These are phyloP conservation scores for Saccostrea echinata DNA, from an alignment of 1,140 invertebrate species.

Conservation along the genomic window DNA sequence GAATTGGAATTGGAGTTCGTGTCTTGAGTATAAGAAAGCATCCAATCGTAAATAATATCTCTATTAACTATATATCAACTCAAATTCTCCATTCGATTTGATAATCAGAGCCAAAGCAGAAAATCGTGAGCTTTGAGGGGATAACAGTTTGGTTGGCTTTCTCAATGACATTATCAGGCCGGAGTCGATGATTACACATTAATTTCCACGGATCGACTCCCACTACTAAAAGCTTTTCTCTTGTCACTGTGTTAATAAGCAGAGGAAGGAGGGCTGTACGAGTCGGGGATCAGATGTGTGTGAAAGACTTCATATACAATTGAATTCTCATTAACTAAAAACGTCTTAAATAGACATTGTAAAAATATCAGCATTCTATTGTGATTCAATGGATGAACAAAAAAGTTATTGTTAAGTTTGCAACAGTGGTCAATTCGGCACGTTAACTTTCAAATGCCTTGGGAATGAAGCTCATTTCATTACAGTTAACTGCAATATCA, in stretches of 20 bases:
- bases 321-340: background rate
- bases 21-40: background rate
- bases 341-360: no score
- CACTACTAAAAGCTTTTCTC: slow-evolving; percentile 23
- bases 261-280: background rate
- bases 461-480: no score
- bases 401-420: no score
- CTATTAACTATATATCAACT: slow-evolving; percentile 30
- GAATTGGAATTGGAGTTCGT: slow-evolving; percentile 20
- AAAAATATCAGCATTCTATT: no score
- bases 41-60: background rate
- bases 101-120: slow-evolving; percentile 7
- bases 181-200: slow-evolving; percentile 5
- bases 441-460: no score
- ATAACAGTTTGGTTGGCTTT: background rate
- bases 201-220: slow-evolving; percentile 6
- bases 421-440: no score
- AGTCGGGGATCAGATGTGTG: background rate
- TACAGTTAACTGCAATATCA: no score
- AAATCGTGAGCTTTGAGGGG: background rate
- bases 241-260: slow-evolving; percentile 5
- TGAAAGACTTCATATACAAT: background rate
- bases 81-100: slow-evolving; percentile 20
- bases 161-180: background rate
- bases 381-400: no score